phyloP scores from a whole-genome alignment of 2,797 vertebrate genomes.

The Falco biarmicus region DNA sequence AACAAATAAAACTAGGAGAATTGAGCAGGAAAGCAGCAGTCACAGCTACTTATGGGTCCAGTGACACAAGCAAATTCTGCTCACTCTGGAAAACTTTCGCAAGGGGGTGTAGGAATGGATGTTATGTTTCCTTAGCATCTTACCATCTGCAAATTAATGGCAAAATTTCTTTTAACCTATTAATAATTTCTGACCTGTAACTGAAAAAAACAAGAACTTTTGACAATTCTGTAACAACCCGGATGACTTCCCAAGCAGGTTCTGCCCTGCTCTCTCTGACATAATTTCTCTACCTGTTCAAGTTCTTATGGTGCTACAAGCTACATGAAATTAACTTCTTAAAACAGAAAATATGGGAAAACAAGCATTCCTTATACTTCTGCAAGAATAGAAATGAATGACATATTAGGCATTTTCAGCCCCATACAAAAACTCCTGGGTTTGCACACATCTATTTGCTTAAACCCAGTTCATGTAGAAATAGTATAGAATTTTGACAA shows the following conservation, averaged over 20 bases:
- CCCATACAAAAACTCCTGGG: neutral
- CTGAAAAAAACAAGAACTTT: neutral
- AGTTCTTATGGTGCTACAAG: neutral
- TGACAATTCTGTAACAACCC: neutral
- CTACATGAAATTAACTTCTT: neutral
- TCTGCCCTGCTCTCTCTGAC: neutral
- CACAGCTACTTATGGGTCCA: neutral
- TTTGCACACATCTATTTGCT: neutral
- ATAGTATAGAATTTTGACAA: neutral
- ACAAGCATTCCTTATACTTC: neutral
- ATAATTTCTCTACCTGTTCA: neutral
- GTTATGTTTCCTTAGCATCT: neutral
- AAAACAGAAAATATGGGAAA: neutral
- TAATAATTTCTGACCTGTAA: neutral
- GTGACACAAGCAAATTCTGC: neutral
- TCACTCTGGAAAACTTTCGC: neutral
- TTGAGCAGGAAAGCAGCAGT: neutral
- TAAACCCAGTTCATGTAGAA: neutral
- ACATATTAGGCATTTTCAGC: neutral
- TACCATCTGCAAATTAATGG: neutral
- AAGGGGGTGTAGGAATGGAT: neutral
- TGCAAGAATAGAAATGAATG: neutral
- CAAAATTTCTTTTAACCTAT: neutral
- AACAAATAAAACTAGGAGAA: neutral
- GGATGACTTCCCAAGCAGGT: neutral